Conservation (phyloP, 1,140 invertebrate genomes). For the Yoshiicerus persimilis region DNA sequence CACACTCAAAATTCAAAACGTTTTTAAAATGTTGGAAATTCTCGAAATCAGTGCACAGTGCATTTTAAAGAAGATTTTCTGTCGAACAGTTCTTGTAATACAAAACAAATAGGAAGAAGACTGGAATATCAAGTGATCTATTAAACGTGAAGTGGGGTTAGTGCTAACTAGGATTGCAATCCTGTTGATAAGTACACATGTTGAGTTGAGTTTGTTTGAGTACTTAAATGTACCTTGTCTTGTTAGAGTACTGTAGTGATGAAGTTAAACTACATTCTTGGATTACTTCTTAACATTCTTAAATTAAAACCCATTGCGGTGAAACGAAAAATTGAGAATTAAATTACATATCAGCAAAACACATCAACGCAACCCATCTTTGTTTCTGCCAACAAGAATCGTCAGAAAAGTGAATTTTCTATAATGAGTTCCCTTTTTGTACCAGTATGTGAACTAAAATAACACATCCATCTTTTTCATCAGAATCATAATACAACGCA, state of each 20-base stretch:
- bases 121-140: no score
- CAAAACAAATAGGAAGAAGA: no score
- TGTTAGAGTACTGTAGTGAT: not conserved
- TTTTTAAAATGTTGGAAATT: not conserved
- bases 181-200: not conserved
- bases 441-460: not conserved
- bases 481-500: not conserved
- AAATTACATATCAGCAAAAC: not conserved
- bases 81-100: no score
- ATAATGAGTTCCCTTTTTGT: not conserved
- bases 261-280: not conserved
- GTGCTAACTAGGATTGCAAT: not conserved
- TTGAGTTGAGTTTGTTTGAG: not conserved
- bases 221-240: not conserved
- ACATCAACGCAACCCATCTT: not conserved
- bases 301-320: not conserved
- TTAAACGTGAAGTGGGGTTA: not conserved
- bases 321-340: not conserved
- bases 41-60: not conserved
- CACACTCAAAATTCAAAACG: not conserved
- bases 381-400: not conserved
- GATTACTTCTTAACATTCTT: not conserved
- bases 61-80: not conserved
- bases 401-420: slow-evolving; percentile 16
- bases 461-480: not conserved